Base-by-base conservation (phyloP, 2,888 invertebrate genomes). In the Platycnemis pennipes region DNA sequence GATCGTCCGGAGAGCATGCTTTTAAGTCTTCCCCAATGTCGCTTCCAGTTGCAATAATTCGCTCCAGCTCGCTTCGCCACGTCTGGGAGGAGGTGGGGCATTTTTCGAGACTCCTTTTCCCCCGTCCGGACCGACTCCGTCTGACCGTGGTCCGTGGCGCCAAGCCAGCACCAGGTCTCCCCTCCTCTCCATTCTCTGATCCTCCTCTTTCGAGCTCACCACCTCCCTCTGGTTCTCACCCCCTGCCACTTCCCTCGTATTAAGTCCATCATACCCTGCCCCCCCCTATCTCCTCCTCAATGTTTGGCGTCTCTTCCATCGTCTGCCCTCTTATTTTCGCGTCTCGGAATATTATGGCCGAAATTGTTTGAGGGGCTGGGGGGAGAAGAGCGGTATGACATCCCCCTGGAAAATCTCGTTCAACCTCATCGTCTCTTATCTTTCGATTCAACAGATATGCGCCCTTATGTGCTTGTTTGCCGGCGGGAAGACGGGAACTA, bases 121-220 rank as follows among this genome's bases (percentile, higher is more conserved):
- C 69, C 8, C n/a, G 7, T 4, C 77, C n/a, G 87, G 26, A 16
- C 87, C 26, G 56, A 42, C 42, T 31, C 42, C 31, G 89, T 91
- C 91, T 63, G 63, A 91, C 63, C 63, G 44, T 91, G 63, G 26
- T 22, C 69, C 44, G 91, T 91, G 91, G 91, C 91, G 91, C 91
- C 91, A 91, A 22, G 37, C 53, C 49, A 56, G 53, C 19, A 53
- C 16, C 56, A 37, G 89, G 42, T 37, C 44, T 26, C 5, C 86
- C 42, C 26, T 44, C 86, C 42, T 19, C 44, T 42, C 44, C 86
- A 37, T 19, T 44, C 86, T 13, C 37, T 11, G 22, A 3, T 11
- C 19, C 85, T 85, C 42, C 44, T 37, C 37, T 44, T 44, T 19
- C 42, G 13, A 37, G 8, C 22, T 37, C 77, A 11, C 13, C 31